These are phyloP conservation scores for Drosophila auraria DNA, from an alignment of 1,140 invertebrate genomes.

Conservation along the genomic window DNA sequence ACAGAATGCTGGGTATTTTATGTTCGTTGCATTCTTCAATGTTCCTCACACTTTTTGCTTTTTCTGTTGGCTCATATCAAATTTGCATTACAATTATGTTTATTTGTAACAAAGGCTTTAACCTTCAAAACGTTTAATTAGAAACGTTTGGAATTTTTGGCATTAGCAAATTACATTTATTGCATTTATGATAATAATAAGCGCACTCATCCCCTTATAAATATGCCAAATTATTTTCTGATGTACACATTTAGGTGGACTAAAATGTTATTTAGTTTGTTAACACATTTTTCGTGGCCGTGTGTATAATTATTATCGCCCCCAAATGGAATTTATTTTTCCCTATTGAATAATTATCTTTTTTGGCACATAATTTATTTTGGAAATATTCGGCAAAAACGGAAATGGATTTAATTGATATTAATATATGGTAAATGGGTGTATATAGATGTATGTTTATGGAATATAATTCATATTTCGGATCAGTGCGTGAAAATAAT, in stretches of 20 bases:
- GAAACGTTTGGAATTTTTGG: constrained; percentile 34
- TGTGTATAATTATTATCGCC: constrained; percentile 29
- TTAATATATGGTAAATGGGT: constrained; percentile 11
- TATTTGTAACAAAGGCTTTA: constrained; percentile 3
- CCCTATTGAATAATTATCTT: constrained; percentile 23
- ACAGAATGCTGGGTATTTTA: not conserved
- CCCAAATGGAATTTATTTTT: constrained; percentile 27
- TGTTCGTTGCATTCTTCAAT: not conserved
- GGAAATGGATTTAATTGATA: constrained; percentile 21
- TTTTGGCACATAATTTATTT: constrained; percentile 25
- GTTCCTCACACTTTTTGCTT: not conserved
- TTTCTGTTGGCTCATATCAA: not conserved
- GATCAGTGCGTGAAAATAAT: constrained; percentile 5
- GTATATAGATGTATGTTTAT: not conserved
- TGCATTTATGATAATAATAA: constrained; percentile 44
- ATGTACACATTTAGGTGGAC: constrained; percentile 15
- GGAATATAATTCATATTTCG: not conserved
- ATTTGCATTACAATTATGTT: constrained; percentile 21
- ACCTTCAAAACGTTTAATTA: constrained; percentile 52
- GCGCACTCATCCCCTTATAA: constrained; percentile 25
- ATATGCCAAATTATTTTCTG: constrained; percentile 33
- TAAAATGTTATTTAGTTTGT: constrained; percentile 47
- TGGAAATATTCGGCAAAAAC: not conserved
- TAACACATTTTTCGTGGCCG: constrained; percentile 32
- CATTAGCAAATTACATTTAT: constrained; percentile 58